Base-by-base conservation (phyloP, 2,888 invertebrate species). In the Tenthredo scrophulariae region DNA sequence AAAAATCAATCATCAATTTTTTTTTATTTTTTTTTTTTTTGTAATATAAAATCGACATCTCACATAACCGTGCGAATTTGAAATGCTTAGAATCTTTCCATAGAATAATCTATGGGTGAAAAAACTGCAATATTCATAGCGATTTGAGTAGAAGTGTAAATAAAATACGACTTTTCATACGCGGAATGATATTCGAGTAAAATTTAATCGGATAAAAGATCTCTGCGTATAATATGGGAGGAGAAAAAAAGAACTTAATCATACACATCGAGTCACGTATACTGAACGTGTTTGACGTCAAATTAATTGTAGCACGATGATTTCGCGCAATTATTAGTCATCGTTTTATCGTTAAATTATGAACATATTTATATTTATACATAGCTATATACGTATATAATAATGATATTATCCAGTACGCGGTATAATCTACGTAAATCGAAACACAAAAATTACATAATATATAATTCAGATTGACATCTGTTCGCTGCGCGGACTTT, bases 281-380 rank as follows among this genome's bases (percentile, higher is more conserved):
- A 54, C n/a, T n/a, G 54, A 54, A 54, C n/a, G 54, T 54, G 54
- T n/a, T 54, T 54, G 54, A 54, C 54, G 18, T 54, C 54, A 54
- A 10, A 62, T 62, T 62, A 62, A 62, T 62, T 26, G 26, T 62
- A 26, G 26, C 62, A 62, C 22, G 26, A 62, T 62, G 70, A 70
- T n/a, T 70, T 70, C 9, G 70, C 70, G 70, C 29, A 33, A 70
- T 70, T 70, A 70, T 70, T 18, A 62, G 70, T 70, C 37, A 70
- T 15, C 18, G 70, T 5, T 18, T 70, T 26, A 70, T 70, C 33
- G 70, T n/a, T 7, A 37, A 33, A 37, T 33, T 70, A 29, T 70
- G 7, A 70, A 29, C 37, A 13, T 6, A 29, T 29, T n/a, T n/a
- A 2, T 37, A n/a, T 54, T n/a, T n/a, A 2, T 54, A n/a, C 15